phyloP scores from a whole-genome alignment of 2,888 invertebrate species.

The Lasius platythorax region DNA sequence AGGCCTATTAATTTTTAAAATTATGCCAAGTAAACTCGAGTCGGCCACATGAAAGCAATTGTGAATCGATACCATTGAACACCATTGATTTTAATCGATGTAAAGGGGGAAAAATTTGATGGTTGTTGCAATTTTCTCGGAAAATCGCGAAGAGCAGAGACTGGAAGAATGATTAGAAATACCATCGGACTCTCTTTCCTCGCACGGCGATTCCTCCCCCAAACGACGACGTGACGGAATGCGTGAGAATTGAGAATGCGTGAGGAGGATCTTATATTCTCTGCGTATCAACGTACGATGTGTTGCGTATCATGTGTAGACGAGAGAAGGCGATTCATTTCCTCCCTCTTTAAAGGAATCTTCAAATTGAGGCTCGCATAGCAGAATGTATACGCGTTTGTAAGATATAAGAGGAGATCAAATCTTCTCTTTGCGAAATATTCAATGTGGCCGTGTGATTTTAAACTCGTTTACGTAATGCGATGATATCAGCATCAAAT shows the following conservation, averaged over 20 bases:
- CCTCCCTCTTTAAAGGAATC: constrained; percentile 16
- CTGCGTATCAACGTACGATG: constrained; percentile 55
- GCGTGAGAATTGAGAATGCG: constrained; percentile 52
- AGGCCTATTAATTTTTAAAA: constrained; percentile 26
- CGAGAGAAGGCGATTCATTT: constrained; percentile 56
- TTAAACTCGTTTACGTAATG: neutral
- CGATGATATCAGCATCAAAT: neutral
- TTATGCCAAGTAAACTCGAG: neutral
- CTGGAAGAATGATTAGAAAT: constrained; percentile 72
- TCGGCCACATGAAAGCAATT: neutral
- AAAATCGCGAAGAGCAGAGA: constrained; percentile 40
- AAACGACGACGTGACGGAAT: constrained; percentile 73
- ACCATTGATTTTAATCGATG: neutral
- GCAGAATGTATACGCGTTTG: constrained; percentile 15
- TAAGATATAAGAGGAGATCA: neutral
- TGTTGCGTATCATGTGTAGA: constrained; percentile 31
- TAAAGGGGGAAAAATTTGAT: neutral
- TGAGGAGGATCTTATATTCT: constrained; percentile 59
- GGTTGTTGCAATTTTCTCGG: constrained; percentile 3
- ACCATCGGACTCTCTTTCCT: constrained; percentile 66
- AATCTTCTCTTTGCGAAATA: neutral
- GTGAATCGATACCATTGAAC: neutral
- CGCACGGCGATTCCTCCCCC: constrained; percentile 69
- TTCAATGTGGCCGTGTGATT: neutral
- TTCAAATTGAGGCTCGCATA: constrained; percentile 26